A percentile compares a stretch with the other conserved stretches of the same genome.
These are phyloP conservation scores for Hirtodrosophila cameraria DNA, from an alignment of 2,888 invertebrate species.

Conservation along the genomic window DNA sequence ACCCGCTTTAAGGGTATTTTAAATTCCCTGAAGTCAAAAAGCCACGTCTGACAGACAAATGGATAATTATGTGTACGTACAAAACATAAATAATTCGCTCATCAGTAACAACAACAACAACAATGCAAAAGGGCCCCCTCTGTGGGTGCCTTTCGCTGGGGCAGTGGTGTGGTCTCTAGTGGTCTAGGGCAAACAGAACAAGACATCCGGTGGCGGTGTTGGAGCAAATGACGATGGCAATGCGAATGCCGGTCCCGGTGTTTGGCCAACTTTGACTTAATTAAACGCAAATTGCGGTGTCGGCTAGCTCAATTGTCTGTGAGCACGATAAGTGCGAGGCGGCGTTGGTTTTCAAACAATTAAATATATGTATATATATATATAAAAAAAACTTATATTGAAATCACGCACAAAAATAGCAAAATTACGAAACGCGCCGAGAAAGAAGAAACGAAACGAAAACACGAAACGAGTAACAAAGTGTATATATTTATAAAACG, in stretches of 20 bases:
- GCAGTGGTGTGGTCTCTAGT: constrained; percentile 8
- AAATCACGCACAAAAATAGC: constrained; percentile 71
- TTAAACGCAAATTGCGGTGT: constrained; percentile 76
- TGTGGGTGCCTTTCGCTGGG: constrained; percentile 44
- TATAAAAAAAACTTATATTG: constrained; percentile 36
- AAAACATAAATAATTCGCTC: constrained; percentile 76
- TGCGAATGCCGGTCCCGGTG: constrained; percentile 7
- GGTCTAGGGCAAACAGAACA: constrained; percentile 41
- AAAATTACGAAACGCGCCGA: constrained; percentile 48
- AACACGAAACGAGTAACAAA: constrained; percentile 30
- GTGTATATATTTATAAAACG: constrained; percentile 13
- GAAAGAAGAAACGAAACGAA: constrained; percentile 19
- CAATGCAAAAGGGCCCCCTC: constrained; percentile 14
- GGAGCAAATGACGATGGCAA: constrained; percentile 2
- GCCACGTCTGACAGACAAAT: constrained; percentile 38
- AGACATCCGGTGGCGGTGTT: constrained; percentile 68
- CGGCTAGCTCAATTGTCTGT: constrained; percentile 63
- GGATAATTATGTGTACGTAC: constrained; percentile 77
- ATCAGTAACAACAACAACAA: constrained; percentile 48
- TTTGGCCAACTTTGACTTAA: constrained; percentile 61
- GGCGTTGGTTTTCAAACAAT: constrained; percentile 44
- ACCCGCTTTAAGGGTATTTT: constrained; percentile 15
- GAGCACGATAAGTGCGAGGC: constrained; percentile 46
- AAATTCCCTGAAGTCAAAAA: constrained; percentile 23
- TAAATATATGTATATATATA: constrained; percentile 14